Conservation (phyloP, 2,797 vertebrate species). For the Cichlasoma orientale region DNA sequence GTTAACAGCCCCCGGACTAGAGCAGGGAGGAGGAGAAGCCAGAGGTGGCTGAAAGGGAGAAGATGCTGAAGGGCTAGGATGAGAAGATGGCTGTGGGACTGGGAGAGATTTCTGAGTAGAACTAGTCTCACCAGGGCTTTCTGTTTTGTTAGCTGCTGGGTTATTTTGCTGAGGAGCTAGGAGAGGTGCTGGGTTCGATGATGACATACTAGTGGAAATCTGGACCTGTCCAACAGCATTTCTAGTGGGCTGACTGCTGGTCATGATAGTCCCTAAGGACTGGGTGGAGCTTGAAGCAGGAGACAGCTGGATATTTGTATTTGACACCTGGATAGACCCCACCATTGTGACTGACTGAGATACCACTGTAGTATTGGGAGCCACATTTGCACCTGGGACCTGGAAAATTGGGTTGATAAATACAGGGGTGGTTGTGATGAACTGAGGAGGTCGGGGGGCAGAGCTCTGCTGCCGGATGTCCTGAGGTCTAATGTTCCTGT, state of each 20-base stretch:
- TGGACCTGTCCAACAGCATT: slow-evolving; percentile 83
- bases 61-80: slow-evolving; percentile 59
- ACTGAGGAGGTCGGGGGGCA: slow-evolving; percentile 85
- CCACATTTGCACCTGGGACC: slow-evolving; percentile 86
- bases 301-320: slow-evolving; percentile 90
- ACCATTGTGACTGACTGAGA: slow-evolving; percentile 91
- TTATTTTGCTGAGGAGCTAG: slow-evolving; percentile 71
- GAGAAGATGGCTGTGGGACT: slow-evolving; percentile 64
- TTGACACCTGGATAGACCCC: slow-evolving; percentile 89
- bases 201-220: slow-evolving; percentile 65
- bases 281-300: slow-evolving; percentile 78
- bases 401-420: slow-evolving; percentile 96
- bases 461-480: slow-evolving; percentile 85
- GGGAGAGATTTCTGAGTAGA: slow-evolving; percentile 67
- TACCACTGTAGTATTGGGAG: slow-evolving; percentile 87
- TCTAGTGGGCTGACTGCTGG: slow-evolving; percentile 78
- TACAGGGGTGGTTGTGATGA: slow-evolving; percentile 90
- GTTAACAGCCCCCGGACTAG: slow-evolving; percentile 84
- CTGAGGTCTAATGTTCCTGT: slow-evolving; percentile 85
- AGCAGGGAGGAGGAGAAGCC: slow-evolving; percentile 83
- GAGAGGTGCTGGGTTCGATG: slow-evolving; percentile 56
- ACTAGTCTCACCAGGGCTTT: slow-evolving; percentile 76
- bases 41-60: slow-evolving; percentile 80
- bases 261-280: slow-evolving; percentile 67
- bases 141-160: slow-evolving; percentile 78